These are phyloP conservation scores for Anolis sagrei DNA, from an alignment of 2,113 vertebrate genomes.

Conservation along the genomic window DNA sequence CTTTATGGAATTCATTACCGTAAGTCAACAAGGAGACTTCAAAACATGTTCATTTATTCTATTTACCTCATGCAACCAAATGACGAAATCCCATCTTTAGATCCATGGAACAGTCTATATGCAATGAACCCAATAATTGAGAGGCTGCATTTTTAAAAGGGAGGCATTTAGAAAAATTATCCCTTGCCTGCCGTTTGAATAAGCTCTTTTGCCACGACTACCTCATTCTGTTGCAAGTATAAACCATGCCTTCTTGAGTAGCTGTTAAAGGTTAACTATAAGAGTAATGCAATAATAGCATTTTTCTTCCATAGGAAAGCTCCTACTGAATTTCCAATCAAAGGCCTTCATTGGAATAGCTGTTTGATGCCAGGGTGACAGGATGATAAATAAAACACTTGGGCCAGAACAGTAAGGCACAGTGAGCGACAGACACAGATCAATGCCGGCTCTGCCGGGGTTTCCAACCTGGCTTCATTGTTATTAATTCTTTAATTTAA, in stretches of 20 bases:
- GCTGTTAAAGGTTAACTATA: background rate
- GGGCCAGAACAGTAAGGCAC: constrained; percentile 23
- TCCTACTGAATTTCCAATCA: constrained; percentile 50
- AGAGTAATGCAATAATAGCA: constrained; percentile 7
- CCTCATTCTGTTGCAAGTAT: background rate
- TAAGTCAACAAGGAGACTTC: no score
- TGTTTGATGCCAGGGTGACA: constrained; percentile 40
- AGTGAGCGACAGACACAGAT: constrained; percentile 54
- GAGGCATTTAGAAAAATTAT: no score
- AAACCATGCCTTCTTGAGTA: background rate
- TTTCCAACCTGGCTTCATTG: constrained; percentile 51
- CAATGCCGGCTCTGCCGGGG: constrained; percentile 45
- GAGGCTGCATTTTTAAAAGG: background rate
- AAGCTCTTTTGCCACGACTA: background rate
- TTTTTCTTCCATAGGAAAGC: constrained; percentile 9
- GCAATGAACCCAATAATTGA: no score
- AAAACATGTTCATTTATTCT: no score
- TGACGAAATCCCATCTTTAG: no score
- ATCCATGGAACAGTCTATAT: no score
- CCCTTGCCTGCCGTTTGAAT: background rate
- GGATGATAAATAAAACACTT: constrained; percentile 52
- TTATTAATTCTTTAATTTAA: constrained; percentile 59
- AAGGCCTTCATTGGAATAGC: constrained; percentile 44
- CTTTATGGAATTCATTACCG: no score
- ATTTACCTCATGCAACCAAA: no score